Evolutionary conservation across 2,888 invertebrate species (phyloP).

Genomic region (Eupithecia dodoneata): DNA sequence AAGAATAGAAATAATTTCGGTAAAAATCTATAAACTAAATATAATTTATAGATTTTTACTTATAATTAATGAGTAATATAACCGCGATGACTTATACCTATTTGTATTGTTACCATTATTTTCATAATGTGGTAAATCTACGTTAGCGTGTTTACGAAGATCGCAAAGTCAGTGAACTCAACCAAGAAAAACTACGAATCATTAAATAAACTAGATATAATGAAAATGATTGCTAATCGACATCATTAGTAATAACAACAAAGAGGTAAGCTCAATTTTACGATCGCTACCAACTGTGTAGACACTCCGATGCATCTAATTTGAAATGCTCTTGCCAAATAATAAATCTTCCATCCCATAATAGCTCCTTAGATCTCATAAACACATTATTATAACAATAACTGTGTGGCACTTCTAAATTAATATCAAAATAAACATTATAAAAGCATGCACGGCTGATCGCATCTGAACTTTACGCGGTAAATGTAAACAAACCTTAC

Average conservation of each 20-base stretch:
- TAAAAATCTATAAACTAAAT: no score
- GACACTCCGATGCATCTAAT: conserved; percentile 28
- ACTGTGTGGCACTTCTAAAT: conserved; percentile 57
- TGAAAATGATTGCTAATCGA: neutral
- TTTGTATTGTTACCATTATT: neutral
- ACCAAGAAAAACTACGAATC: neutral
- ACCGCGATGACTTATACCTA: no score
- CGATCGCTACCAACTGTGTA: conserved; percentile 32
- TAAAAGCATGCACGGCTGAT: conserved; percentile 49
- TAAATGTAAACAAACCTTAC: conserved; percentile 52
- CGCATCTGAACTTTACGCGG: conserved; percentile 51
- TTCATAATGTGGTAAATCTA: neutral
- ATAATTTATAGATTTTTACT: no score
- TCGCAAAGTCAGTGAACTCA: neutral
- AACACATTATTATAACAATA: conserved; percentile 59
- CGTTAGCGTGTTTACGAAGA: neutral
- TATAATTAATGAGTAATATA: no score
- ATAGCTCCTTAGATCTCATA: conserved; percentile 49
- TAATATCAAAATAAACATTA: conserved; percentile 61
- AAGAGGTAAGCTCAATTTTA: neutral
- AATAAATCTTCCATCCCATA: conserved; percentile 43
- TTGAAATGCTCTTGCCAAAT: conserved; percentile 41
- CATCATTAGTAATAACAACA: conserved; percentile 13
- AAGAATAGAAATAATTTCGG: no score
- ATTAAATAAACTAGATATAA: neutral